These are phyloP conservation scores for Musca vetustissima DNA, from an alignment of 1,140 invertebrate genomes.

Conservation along the genomic window DNA sequence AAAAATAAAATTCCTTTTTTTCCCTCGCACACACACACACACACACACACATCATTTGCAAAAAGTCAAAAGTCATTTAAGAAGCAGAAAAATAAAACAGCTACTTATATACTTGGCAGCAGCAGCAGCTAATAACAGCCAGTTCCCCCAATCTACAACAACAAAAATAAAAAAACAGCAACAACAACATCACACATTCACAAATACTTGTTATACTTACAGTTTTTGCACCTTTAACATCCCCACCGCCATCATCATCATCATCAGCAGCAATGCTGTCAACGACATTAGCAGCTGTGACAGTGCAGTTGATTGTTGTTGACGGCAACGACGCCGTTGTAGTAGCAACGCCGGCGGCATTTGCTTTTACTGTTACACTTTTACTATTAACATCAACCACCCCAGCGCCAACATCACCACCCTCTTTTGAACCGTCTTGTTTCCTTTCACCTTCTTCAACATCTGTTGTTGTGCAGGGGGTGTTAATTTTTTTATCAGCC, in stretches of 20 bases:
- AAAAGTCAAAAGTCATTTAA: too few species aligned
- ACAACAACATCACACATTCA: not conserved
- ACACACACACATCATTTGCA: too few species aligned
- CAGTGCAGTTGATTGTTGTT: not conserved
- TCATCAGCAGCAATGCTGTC: not conserved
- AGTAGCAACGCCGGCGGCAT: not conserved
- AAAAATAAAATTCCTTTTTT: too few species aligned
- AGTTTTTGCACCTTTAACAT: constrained; percentile 21
- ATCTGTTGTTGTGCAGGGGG: not conserved
- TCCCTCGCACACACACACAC: too few species aligned
- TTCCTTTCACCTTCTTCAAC: not conserved
- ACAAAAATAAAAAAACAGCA: too few species aligned
- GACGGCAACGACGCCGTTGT: not conserved
- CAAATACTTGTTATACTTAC: constrained; percentile 12
- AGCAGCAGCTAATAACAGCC: too few species aligned
- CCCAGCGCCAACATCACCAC: not conserved
- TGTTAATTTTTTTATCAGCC: not conserved
- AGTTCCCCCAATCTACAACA: too few species aligned
- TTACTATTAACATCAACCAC: not conserved
- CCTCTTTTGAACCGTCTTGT: not conserved
- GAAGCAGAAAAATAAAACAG: too few species aligned
- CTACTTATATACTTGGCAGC: too few species aligned
- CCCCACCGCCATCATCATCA: not conserved
- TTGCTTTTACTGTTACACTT: not conserved
- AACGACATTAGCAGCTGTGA: not conserved